Conservation (phyloP, 2,113 vertebrate genomes). For the Leuciscus idus region DNA sequence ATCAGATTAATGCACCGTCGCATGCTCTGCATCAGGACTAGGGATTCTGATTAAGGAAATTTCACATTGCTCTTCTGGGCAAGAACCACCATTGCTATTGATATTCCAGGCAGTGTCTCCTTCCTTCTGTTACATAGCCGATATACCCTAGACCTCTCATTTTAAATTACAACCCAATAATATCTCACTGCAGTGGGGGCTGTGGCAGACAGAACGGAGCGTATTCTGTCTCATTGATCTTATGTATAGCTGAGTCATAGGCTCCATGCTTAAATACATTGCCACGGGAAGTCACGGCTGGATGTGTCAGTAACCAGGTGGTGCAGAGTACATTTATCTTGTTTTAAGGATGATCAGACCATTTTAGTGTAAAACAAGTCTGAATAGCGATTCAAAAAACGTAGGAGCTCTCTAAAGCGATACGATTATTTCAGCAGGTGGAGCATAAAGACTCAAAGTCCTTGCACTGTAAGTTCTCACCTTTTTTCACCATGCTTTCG, state of each 20-base stretch:
- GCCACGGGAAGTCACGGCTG: background rate
- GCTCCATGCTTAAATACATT: slow-evolving; percentile 26
- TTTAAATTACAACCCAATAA: slow-evolving; percentile 57
- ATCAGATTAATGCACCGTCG: slow-evolving; percentile 47
- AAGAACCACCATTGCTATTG: slow-evolving; percentile 47
- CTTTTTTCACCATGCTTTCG: background rate
- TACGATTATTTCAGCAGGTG: background rate
- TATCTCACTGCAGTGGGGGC: slow-evolving; percentile 35
- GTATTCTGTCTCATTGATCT: slow-evolving; percentile 50
- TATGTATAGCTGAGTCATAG: slow-evolving; percentile 40
- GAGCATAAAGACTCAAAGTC: slow-evolving; percentile 4
- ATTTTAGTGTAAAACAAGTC: background rate
- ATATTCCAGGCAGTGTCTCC: slow-evolving; percentile 50
- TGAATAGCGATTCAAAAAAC: background rate
- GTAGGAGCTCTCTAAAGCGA: background rate
- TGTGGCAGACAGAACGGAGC: slow-evolving; percentile 15
- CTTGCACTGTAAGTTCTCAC: background rate
- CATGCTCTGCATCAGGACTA: background rate
- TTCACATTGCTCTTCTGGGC: slow-evolving; percentile 6
- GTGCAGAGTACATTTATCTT: slow-evolving; percentile 9
- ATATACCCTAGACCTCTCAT: slow-evolving; percentile 51
- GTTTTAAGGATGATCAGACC: background rate
- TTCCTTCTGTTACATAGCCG: slow-evolving; percentile 42
- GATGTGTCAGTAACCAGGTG: slow-evolving; percentile 5
- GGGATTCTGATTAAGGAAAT: slow-evolving; percentile 49